These are phyloP conservation scores for Stercorarius parasiticus DNA, from an alignment of 2,113 vertebrate genomes.

Conservation along the genomic window DNA sequence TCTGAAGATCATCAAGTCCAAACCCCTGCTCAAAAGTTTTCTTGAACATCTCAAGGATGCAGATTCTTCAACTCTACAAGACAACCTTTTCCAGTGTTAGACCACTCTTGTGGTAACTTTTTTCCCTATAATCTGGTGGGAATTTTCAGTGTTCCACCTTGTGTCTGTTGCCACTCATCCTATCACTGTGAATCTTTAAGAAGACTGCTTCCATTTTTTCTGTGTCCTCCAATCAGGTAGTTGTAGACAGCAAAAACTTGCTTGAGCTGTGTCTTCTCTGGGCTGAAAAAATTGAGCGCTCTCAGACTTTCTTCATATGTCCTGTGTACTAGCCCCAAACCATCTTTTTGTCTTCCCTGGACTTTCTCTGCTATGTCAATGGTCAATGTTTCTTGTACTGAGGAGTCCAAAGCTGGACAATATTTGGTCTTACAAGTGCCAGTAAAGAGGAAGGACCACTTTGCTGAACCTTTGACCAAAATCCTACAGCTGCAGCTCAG, in stretches of 20 bases:
- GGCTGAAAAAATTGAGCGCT: background rate
- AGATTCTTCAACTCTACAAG: background rate
- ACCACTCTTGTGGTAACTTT: background rate
- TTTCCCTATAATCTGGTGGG: background rate
- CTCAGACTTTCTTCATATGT: background rate
- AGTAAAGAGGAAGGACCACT: background rate
- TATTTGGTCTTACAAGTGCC: background rate
- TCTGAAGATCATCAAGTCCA: background rate
- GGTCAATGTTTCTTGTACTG: background rate
- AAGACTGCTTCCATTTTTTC: background rate
- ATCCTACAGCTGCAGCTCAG: background rate
- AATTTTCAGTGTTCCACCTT: background rate
- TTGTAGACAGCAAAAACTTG: background rate
- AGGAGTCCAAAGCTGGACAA: too few relatives aligned
- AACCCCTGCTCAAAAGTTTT: background rate
- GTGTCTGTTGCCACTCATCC: background rate
- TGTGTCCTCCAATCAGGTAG: background rate
- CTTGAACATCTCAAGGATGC: background rate
- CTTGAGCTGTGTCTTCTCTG: background rate
- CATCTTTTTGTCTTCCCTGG: background rate
- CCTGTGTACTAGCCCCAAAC: background rate
- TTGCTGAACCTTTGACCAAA: background rate
- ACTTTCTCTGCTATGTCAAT: background rate
- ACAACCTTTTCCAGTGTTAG: background rate
- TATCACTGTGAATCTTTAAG: background rate